phyloP scores from a whole-genome alignment of 2,113 vertebrate genomes.

The Campylomormyrus tamandua region DNA sequence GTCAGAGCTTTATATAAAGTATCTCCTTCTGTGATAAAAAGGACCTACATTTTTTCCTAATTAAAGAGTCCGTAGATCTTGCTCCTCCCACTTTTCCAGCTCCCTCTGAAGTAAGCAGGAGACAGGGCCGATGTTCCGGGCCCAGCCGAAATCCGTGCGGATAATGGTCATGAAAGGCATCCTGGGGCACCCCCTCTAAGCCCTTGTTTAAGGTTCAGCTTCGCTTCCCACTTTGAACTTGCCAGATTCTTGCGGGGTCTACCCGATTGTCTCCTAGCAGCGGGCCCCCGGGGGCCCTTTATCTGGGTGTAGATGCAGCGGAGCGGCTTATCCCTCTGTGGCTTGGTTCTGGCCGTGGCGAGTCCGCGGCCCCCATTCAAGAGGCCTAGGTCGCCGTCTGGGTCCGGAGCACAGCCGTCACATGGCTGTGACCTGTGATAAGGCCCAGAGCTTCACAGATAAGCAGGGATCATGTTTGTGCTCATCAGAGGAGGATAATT shows the following conservation, averaged over 20 bases:
- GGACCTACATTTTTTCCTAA: conserved; percentile 53
- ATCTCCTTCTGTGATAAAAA: conserved; percentile 42
- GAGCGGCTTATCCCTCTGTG: conserved; percentile 40
- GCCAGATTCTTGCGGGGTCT: conserved; percentile 22
- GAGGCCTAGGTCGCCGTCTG: neutral
- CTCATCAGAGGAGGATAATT: neutral
- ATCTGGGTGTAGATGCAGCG: conserved; percentile 19
- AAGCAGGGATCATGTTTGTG: neutral
- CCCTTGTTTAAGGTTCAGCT: conserved; percentile 59
- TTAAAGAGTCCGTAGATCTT: conserved; percentile 51
- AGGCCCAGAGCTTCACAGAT: neutral
- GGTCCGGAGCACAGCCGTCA: neutral
- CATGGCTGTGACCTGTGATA: neutral
- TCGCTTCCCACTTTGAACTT: conserved; percentile 59
- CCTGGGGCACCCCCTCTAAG: conserved; percentile 43
- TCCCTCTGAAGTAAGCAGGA: conserved; percentile 37
- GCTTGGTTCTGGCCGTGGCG: neutral
- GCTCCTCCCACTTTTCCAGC: conserved; percentile 35
- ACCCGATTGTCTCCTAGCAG: conserved; percentile 47
- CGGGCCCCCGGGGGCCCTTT: conserved; percentile 29
- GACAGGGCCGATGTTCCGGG: conserved; percentile 36
- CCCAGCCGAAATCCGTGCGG: conserved; percentile 37
- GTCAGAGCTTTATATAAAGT: conserved; percentile 56
- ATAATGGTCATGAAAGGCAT: conserved; percentile 47
- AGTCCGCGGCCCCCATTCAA: neutral